Conservation (phyloP, 2,113 vertebrate species). For the Meles meles region DNA sequence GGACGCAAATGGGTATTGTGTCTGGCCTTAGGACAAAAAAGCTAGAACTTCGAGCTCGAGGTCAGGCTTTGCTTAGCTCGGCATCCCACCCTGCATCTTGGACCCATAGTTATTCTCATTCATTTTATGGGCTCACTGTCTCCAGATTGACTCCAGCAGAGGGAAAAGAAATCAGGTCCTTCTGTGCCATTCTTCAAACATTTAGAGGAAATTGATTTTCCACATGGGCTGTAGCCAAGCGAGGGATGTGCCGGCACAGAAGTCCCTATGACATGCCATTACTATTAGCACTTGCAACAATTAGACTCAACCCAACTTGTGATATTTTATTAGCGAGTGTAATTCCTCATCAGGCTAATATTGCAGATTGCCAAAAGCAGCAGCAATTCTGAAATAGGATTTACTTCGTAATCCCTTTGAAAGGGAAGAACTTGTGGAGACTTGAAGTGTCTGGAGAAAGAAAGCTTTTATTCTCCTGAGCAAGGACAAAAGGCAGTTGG, state of each 20-base stretch:
- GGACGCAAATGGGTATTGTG: background rate
- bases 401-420: conserved; percentile 70
- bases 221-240: conserved; percentile 56
- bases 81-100: background rate
- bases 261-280: background rate
- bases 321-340: conserved; percentile 66
- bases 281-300: conserved; percentile 36
- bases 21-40: conserved; percentile 16
- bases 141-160: conserved; percentile 69
- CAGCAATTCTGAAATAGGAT: conserved; percentile 71
- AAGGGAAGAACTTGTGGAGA: conserved; percentile 60
- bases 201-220: conserved; percentile 77
- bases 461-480: conserved; percentile 58
- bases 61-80: background rate
- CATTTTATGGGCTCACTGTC: conserved; percentile 60
- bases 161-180: conserved; percentile 72
- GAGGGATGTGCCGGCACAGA: background rate
- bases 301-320: conserved; percentile 69
- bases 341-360: conserved; percentile 69
- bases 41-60: background rate
- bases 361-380: conserved; percentile 64
- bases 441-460: conserved; percentile 55
- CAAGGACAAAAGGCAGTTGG: conserved; percentile 57
- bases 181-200: conserved; percentile 76
- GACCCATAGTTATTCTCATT: conserved; percentile 50